These are phyloP conservation scores for Xylota sylvarum DNA, from an alignment of 2,888 invertebrate genomes.

Conservation along the genomic window DNA sequence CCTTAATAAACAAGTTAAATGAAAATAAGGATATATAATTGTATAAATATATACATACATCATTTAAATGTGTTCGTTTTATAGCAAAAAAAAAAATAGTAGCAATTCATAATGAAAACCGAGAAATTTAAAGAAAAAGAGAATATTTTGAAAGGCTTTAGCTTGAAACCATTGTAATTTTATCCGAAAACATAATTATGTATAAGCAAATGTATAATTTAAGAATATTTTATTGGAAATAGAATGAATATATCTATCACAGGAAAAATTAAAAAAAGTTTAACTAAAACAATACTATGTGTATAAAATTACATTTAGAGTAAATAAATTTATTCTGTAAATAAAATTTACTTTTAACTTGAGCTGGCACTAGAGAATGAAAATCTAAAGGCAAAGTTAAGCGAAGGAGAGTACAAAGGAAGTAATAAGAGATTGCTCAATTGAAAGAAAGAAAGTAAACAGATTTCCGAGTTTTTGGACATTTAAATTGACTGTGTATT, in stretches of 20 bases:
- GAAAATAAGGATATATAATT: constrained; percentile 7
- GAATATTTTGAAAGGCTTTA: constrained; percentile 2
- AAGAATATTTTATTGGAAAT: neutral
- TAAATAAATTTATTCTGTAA: constrained; percentile 70
- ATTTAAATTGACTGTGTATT: too few species aligned
- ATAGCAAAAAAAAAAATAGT: neutral
- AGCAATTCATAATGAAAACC: neutral
- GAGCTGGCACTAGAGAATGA: too few species aligned
- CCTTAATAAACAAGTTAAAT: constrained; percentile 25
- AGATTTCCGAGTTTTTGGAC: too few species aligned
- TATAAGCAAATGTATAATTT: neutral
- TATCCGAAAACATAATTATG: neutral
- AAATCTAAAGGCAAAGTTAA: too few species aligned
- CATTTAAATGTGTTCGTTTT: neutral
- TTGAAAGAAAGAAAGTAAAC: too few species aligned
- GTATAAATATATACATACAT: constrained; percentile 20
- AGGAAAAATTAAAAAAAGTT: neutral
- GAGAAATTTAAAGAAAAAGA: too few species aligned
- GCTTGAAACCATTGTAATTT: constrained; percentile 22
- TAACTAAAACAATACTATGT: constrained; percentile 32
- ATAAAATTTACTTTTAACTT: constrained; percentile 25
- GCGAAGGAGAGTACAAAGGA: too few species aligned
- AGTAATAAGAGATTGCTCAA: too few species aligned
- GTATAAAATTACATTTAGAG: constrained; percentile 51
- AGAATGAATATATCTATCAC: neutral